Conservation (phyloP, 2,113 vertebrate species). For the Pangasianodon hypophthalmus region DNA sequence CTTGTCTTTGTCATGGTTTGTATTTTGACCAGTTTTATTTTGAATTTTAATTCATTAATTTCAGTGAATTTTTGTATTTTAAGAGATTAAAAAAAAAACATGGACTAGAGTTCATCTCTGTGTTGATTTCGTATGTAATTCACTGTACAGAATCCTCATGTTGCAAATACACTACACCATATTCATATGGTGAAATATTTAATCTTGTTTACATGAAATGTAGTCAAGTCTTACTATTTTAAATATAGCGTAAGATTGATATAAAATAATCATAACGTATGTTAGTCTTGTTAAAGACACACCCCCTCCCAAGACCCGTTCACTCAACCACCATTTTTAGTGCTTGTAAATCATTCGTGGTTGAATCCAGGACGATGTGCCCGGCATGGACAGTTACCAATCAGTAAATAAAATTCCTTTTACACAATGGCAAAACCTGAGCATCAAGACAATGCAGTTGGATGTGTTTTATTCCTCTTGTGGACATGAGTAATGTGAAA, state of each 20-base stretch:
- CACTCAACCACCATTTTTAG: too few species aligned
- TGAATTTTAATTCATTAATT: background rate
- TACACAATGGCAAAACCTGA: background rate
- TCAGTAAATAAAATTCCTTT: background rate
- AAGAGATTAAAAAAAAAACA: background rate
- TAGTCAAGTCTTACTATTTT: too few species aligned
- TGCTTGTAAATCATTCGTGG: too few species aligned
- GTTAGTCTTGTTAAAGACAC: background rate
- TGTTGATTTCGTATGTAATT: background rate
- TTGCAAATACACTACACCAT: background rate
- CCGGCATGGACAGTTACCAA: background rate
- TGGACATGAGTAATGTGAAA: background rate
- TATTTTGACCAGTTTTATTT: background rate
- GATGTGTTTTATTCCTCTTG: background rate
- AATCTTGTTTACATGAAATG: too few species aligned
- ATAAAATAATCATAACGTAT: background rate
- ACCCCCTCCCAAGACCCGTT: background rate
- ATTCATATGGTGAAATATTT: background rate
- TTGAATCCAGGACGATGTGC: background rate
- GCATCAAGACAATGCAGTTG: background rate
- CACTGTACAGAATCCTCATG: background rate
- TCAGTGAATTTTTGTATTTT: slow-evolving; percentile 18
- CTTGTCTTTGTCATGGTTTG: background rate
- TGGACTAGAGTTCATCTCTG: background rate
- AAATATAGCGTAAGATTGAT: background rate